These are phyloP conservation scores for Psittacus erithacus DNA, from an alignment of 2,113 vertebrate species.

Conservation along the genomic window DNA sequence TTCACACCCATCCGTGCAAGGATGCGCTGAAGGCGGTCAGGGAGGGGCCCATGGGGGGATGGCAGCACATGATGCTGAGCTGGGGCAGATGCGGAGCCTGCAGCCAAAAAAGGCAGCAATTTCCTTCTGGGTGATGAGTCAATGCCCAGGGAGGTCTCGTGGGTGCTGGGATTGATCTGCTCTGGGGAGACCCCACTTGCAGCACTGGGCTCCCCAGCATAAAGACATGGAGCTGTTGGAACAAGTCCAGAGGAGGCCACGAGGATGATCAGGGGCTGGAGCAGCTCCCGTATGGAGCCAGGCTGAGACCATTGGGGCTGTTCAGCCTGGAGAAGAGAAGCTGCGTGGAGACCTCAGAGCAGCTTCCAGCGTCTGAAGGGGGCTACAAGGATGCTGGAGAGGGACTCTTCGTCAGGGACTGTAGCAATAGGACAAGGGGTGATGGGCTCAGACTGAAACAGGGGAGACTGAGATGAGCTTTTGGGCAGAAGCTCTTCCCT, in stretches of 20 bases:
- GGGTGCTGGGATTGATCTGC: rapidly evolving
- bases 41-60: rapidly evolving
- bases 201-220: background rate
- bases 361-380: no score
- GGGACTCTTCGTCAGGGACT: no score
- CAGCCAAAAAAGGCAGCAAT: background rate
- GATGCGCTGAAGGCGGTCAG: background rate
- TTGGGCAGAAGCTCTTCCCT: no score
- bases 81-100: rapidly evolving
- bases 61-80: background rate
- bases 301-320: background rate
- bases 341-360: no score
- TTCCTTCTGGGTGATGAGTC: background rate
- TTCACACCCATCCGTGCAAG: rapidly evolving
- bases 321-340: background rate
- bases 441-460: no score
- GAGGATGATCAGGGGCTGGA: background rate
- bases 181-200: background rate
- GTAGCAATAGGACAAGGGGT: no score
- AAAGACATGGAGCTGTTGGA: background rate
- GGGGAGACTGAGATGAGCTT: no score
- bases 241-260: background rate
- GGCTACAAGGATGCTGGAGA: no score
- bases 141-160: background rate
- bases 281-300: background rate